Evolutionary conservation across 2,113 vertebrate species (phyloP).

Genomic region (Lucifuga dentata): DNA sequence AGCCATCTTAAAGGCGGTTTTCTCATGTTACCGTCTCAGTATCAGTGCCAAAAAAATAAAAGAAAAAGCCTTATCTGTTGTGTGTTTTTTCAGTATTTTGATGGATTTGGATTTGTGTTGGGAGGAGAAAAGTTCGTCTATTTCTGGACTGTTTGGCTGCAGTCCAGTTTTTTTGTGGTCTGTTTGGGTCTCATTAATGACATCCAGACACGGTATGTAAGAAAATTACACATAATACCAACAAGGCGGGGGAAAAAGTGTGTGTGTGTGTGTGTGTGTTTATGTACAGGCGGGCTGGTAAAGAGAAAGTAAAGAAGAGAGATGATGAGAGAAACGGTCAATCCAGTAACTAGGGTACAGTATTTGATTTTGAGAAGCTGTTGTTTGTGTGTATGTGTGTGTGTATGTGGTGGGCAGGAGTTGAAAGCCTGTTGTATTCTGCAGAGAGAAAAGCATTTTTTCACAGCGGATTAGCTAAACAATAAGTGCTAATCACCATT

Average conservation of each 20-base stretch:
- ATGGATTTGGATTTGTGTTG: conserved; percentile 28
- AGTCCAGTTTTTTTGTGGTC: conserved; percentile 25
- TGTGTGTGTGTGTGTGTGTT: not conserved
- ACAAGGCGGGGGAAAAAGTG: not conserved
- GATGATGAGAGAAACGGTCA: conserved; percentile 29
- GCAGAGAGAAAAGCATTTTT: conserved; percentile 52
- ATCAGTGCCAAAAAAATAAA: conserved; percentile 34
- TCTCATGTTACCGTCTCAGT: conserved; percentile 67
- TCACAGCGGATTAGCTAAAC: conserved; percentile 71
- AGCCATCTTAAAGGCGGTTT: conserved; percentile 72
- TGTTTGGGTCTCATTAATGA: conserved; percentile 22
- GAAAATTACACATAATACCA: conserved; percentile 36
- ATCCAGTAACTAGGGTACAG: conserved; percentile 32
- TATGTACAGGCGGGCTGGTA: not conserved
- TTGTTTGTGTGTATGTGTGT: not conserved
- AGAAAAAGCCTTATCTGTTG: conserved; percentile 16
- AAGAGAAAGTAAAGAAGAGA: not conserved
- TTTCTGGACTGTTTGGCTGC: conserved; percentile 23
- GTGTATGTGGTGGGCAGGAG: not conserved
- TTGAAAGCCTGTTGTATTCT: conserved; percentile 44
- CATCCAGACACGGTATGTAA: conserved; percentile 42
- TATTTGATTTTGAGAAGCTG: conserved; percentile 22
- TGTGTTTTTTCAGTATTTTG: conserved; percentile 20
- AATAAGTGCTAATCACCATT: conserved; percentile 72
- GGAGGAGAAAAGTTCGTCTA: not conserved